Evolutionary conservation across 2,113 vertebrate species (phyloP).

Genomic region (Lepisosteus oculatus): DNA sequence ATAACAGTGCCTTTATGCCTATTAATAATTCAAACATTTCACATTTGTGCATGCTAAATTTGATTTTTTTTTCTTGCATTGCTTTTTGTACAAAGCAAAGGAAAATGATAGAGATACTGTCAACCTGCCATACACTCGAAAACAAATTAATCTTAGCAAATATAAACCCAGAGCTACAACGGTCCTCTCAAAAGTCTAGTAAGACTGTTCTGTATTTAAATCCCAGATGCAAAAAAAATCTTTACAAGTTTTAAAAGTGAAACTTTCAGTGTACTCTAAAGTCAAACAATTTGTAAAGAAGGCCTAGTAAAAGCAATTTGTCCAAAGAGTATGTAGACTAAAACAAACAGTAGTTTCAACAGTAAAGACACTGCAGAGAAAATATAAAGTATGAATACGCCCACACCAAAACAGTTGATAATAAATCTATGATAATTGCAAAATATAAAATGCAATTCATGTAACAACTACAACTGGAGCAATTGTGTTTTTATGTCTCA

Average conservation of each 20-base stretch:
- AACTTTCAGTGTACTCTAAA: conserved; percentile 2
- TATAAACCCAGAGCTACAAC: conserved; percentile 10
- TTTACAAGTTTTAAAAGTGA: conserved; percentile 17
- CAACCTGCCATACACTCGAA: conserved; percentile 6
- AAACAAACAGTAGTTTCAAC: not conserved
- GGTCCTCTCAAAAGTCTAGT: conserved; percentile 3
- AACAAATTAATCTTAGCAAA: conserved; percentile 8
- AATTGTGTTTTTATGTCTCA: not conserved
- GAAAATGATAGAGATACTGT: not conserved
- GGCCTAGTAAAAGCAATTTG: conserved; percentile 13
- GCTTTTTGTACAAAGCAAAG: conserved; percentile 4
- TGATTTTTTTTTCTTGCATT: conserved; percentile 3
- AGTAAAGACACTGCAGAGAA: not conserved
- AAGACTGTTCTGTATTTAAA: conserved; percentile 12
- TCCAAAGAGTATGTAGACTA: conserved; percentile 11
- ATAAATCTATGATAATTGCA: not conserved
- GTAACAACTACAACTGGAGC: not conserved
- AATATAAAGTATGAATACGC: not conserved
- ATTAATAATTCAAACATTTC: conserved; percentile 10
- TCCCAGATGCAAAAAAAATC: conserved; percentile 1
- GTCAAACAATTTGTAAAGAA: not conserved
- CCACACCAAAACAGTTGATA: not conserved
- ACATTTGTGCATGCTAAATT: conserved; percentile 7
- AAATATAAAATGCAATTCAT: not conserved
- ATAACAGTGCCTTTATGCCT: conserved; percentile 2